Evolutionary conservation across 2,888 invertebrate genomes (phyloP).

Genomic region (Ptilodon capucinus): DNA sequence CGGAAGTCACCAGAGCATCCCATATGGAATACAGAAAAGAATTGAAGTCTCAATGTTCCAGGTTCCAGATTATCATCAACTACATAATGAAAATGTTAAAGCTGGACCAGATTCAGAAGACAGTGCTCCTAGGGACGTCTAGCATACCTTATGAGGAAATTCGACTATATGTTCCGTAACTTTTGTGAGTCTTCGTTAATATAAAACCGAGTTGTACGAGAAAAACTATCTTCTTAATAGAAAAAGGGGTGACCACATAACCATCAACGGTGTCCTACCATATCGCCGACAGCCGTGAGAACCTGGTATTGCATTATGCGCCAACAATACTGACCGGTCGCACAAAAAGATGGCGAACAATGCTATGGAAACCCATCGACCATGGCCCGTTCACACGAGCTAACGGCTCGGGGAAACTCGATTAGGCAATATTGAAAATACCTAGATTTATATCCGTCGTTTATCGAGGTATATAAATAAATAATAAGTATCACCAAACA

Average conservation of each 20-base stretch:
- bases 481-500: too few species aligned
- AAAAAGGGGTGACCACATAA: slow-evolving; percentile 15
- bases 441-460: slow-evolving; percentile 14
- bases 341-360: slow-evolving; percentile 68
- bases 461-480: too few species aligned
- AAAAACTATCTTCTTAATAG: slow-evolving; percentile 5
- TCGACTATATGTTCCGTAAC: too few species aligned
- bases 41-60: too few species aligned
- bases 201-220: not conserved
- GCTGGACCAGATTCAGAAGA: too few species aligned
- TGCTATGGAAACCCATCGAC: slow-evolving; percentile 62
- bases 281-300: slow-evolving; percentile 57
- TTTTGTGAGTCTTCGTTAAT: too few species aligned
- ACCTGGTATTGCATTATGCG: slow-evolving; percentile 44
- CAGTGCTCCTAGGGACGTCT: too few species aligned
- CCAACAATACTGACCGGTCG: slow-evolving; percentile 55
- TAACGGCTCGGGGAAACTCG: slow-evolving; percentile 20
- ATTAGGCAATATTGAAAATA: slow-evolving; percentile 19
- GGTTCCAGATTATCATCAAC: too few species aligned
- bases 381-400: slow-evolving; percentile 54
- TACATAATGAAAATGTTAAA: too few species aligned
- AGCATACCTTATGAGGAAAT: too few species aligned
- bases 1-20: too few species aligned
- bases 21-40: too few species aligned
- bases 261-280: slow-evolving; percentile 16